These are phyloP conservation scores for Myiopsitta monachus DNA, from an alignment of 2,113 vertebrate species.

Conservation along the genomic window DNA sequence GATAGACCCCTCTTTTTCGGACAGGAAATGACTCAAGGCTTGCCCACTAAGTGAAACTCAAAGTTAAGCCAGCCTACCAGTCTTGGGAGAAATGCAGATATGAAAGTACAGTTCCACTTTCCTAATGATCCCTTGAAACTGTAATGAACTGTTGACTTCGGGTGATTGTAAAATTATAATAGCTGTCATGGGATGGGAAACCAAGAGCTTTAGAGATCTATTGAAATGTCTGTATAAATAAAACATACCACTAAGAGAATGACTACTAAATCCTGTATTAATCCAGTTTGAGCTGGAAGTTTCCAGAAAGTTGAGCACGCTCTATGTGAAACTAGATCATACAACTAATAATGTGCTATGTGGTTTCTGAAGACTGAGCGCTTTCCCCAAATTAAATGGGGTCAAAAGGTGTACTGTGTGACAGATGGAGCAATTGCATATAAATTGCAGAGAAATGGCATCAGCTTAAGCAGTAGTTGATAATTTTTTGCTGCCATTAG, in stretches of 20 bases:
- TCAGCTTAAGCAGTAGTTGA: not conserved
- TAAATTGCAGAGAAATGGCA: not conserved
- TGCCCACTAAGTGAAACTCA: not conserved
- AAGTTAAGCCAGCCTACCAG: not conserved
- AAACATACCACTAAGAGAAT: not conserved
- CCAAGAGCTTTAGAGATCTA: not conserved
- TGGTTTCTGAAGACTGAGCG: not conserved
- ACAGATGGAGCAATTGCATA: constrained; percentile 28
- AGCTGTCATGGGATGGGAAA: not conserved
- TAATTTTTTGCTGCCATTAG: not conserved
- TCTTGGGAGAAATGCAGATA: not conserved
- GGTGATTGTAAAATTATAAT: not conserved
- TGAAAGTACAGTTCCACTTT: not conserved
- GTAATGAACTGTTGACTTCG: not conserved
- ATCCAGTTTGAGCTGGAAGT: not conserved
- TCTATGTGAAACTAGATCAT: not conserved
- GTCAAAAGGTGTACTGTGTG: not conserved
- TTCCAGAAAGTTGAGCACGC: constrained; percentile 15
- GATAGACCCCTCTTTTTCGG: not conserved
- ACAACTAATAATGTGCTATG: not conserved
- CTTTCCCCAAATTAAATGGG: constrained; percentile 7
- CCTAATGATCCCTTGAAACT: not conserved
- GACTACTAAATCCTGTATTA: not conserved
- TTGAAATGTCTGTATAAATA: not conserved
- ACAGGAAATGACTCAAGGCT: not conserved